Evolutionary conservation across 1,140 invertebrate genomes (phyloP), one percentile per base, ranked within the genome.

Genomic region (Brachionus paranguensis): DNA sequence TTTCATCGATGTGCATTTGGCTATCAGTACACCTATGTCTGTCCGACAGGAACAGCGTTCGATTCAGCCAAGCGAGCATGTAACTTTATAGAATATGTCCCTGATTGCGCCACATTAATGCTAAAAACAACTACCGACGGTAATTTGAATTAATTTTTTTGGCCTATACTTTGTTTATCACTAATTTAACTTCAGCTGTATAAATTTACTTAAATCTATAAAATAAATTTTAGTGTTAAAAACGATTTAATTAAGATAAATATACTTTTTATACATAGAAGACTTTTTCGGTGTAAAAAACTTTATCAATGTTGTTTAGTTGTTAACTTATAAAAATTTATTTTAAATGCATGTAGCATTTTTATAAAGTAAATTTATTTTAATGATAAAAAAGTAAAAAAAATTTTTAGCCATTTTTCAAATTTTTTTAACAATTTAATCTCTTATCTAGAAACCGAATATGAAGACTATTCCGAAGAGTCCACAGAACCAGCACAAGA

Each of bases 1-100:
- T 76, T 76, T 50, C 72, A 76, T 76, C 43, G 72, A n/a, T 76
- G 72, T 76, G 72, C 72, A 27, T 76, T 24, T 29, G 72, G 72
- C 5, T 76, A 76, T 33, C 72, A 76, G 33, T 76, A 76, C n/a
- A 76, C 72, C 33, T 76, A 76, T 50, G 20, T 76, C 14, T 76
- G 72, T 50, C 72, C 72, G 10, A 24, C 41, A 37, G 72, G 72
- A 7, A 76, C 72, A 11, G 72, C 17, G 3, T 76, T 50, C 12
- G 72, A 76, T 20, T 17, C 72, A 27, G 72, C 72, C 24, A 76
- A 76, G 20, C 17, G 72, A 11, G 72, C 47, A 24, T 76, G 72
- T 50, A 76, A 76, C 43, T 76, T 50, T 6, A 50, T 76, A 27
- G 20, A 50, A 27, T 76, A 76, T 50, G 72, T 76, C 53, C 47